These are phyloP conservation scores for Karalla daura DNA, from an alignment of 2,797 vertebrate species.

Conservation along the genomic window DNA sequence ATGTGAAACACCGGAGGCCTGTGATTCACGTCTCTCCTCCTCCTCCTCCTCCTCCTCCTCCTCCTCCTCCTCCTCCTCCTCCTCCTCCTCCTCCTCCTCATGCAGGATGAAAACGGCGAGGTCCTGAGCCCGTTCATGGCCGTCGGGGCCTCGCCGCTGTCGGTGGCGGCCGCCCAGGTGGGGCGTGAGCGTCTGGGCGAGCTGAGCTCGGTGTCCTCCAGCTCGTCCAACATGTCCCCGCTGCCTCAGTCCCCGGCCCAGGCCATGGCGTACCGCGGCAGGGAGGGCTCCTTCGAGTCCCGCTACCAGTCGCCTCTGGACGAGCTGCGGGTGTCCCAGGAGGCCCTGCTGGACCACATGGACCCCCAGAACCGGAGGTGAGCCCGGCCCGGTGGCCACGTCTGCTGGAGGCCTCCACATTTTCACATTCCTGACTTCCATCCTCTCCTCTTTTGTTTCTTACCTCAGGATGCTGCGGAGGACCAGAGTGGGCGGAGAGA, in stretches of 20 bases:
- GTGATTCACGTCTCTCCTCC: not conserved
- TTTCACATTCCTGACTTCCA: conserved; percentile 30
- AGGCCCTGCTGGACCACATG: conserved; percentile 91
- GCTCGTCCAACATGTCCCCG: conserved; percentile 73
- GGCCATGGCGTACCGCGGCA: conserved; percentile 85
- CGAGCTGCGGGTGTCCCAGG: conserved; percentile 93
- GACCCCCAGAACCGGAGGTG: conserved; percentile 92
- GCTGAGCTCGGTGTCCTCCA: conserved; percentile 66
- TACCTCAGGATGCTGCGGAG: conserved; percentile 88
- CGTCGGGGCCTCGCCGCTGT: conserved; percentile 24
- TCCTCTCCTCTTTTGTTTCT: conserved; percentile 67
- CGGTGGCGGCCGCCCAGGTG: conserved; percentile 63
- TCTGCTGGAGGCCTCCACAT: too few species aligned
- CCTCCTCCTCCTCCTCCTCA: too few species aligned
- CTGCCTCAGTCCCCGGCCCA: conserved; percentile 82
- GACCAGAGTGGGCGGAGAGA: conserved; percentile 94
- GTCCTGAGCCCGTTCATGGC: conserved; percentile 82
- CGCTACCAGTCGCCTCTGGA: conserved; percentile 94
- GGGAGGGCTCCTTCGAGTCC: conserved; percentile 91
- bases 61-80: too few species aligned
- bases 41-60: too few species aligned
- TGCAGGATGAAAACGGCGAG: conserved; percentile 94
- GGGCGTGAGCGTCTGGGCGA: conserved; percentile 90
- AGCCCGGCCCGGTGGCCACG: not conserved
- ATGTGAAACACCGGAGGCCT: not conserved